A percentile compares a stretch with the other conserved stretches of the same genome.
These are phyloP conservation scores for Halocynthia aurantium DNA, from an alignment of 23 tunicate genomes.

Conservation along the genomic window DNA sequence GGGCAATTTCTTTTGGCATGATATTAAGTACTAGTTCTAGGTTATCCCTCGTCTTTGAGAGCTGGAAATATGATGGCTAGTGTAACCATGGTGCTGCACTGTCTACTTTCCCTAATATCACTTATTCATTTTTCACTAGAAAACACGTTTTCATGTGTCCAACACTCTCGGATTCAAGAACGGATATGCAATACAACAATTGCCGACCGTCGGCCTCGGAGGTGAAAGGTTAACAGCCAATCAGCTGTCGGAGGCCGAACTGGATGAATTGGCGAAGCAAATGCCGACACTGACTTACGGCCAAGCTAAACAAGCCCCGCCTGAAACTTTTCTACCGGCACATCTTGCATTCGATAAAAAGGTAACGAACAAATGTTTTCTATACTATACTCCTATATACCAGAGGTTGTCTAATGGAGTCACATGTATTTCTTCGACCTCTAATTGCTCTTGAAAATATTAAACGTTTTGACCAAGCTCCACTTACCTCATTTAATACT, in stretches of 20 bases:
- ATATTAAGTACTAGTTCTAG: not conserved
- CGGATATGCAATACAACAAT: conserved; percentile 77
- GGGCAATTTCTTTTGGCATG: not conserved
- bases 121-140: conserved; percentile 25
- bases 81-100: not conserved
- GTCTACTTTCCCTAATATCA: not conserved
- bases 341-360: conserved; percentile 97
- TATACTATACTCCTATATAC: too few relatives aligned
- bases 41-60: not conserved
- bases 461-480: too few relatives aligned
- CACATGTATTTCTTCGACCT: too few relatives aligned
- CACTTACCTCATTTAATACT: too few relatives aligned
- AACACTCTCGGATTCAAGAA: conserved; percentile 90
- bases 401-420: too few relatives aligned
- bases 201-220: conserved; percentile 78
- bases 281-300: conserved; percentile 93
- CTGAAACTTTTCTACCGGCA: conserved; percentile 92
- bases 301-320: conserved; percentile 88
- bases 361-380: conserved; percentile 18
- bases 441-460: too few relatives aligned
- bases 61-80: not conserved
- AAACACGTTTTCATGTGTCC: conserved; percentile 87
- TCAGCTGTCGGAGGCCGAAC: conserved; percentile 85
- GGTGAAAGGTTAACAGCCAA: conserved; percentile 68
- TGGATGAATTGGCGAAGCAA: conserved; percentile 89